Evolutionary conservation across 2,113 vertebrate genomes (phyloP).

Genomic region (Corvus hawaiiensis): DNA sequence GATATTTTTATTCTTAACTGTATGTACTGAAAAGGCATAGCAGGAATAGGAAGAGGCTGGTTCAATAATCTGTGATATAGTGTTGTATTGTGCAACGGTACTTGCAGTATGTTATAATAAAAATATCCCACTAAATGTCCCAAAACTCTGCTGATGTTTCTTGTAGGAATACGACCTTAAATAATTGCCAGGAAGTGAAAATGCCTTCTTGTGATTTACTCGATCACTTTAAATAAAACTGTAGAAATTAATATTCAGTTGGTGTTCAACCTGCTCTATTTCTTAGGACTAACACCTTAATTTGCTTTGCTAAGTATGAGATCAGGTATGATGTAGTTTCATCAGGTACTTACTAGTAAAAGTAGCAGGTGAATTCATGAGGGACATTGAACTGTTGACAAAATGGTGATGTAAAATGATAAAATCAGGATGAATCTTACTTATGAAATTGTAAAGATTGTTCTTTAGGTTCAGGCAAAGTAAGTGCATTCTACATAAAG

Average conservation of each 20-base stretch:
- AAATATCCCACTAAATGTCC: background rate
- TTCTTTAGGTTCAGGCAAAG: background rate
- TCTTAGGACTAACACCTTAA: background rate
- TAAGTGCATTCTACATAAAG: background rate
- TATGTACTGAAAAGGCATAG: background rate
- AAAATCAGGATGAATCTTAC: background rate
- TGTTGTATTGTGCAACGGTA: background rate
- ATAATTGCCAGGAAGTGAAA: background rate
- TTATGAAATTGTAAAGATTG: background rate
- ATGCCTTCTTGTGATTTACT: background rate
- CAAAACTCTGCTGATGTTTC: background rate
- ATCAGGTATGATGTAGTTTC: background rate
- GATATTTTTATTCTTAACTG: background rate
- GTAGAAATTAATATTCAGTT: background rate
- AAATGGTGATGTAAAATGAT: background rate
- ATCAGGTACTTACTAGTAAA: background rate
- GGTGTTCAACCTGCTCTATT: background rate
- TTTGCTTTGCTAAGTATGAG: background rate
- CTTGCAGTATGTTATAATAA: background rate
- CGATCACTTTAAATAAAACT: background rate
- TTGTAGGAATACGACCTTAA: rapidly evolving
- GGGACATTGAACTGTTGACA: background rate
- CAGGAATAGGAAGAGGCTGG: background rate
- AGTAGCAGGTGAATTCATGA: background rate
- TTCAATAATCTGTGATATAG: background rate